Percentiles rank a stretch among this genome's conserved stretches.
Conservation (phyloP, 1,140 invertebrate genomes). For the Drosophila aff. region DNA sequence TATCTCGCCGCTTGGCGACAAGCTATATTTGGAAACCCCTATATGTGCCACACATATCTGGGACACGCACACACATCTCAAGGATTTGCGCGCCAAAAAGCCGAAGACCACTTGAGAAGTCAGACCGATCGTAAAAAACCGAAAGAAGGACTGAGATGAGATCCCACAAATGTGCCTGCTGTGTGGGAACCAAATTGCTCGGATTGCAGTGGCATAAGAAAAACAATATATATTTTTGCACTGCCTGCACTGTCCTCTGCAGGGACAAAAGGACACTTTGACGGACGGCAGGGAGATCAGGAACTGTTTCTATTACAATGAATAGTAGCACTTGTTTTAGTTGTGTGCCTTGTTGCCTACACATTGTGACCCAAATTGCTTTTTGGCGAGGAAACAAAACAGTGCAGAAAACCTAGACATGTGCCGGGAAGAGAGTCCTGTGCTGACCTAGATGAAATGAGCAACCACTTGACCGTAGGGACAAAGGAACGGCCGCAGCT, state of each 20-base stretch:
- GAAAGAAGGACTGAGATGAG: conserved; percentile 35
- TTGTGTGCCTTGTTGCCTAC: conserved; percentile 34
- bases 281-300: conserved; percentile 22
- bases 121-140: conserved; percentile 54
- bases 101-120: conserved; percentile 64
- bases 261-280: conserved; percentile 8
- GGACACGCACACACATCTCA: conserved; percentile 6
- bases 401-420: conserved; percentile 42
- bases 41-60: conserved; percentile 25
- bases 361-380: conserved; percentile 77
- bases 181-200: conserved; percentile 75
- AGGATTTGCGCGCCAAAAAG: conserved; percentile 52
- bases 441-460: conserved; percentile 43
- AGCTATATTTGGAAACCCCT: conserved; percentile 52
- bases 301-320: conserved; percentile 66
- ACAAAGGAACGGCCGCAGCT: conserved; percentile 58
- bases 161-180: conserved; percentile 64
- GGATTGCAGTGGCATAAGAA: conserved; percentile 68
- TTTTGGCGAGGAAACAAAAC: conserved; percentile 62
- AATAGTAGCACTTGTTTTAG: conserved; percentile 66
- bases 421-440: conserved; percentile 49
- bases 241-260: conserved; percentile 46
- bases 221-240: conserved; percentile 64
- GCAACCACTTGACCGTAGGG: conserved; percentile 57
- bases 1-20: conserved; percentile 38